These are phyloP conservation scores for Montifringilla adamsi DNA, from an alignment of 2,113 vertebrate genomes.

Conservation along the genomic window DNA sequence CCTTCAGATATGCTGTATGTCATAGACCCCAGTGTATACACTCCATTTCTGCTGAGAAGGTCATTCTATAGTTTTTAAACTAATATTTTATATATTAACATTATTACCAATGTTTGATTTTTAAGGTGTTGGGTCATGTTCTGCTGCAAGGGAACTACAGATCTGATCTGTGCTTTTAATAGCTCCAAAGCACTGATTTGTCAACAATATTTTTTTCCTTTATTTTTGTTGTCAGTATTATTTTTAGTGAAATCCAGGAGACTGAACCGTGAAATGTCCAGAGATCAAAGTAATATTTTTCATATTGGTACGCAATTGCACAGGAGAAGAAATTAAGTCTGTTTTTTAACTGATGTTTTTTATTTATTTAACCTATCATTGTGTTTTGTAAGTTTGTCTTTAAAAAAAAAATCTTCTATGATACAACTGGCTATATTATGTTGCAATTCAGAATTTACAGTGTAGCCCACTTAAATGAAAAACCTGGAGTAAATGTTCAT, in stretches of 20 bases:
- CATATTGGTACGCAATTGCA: conserved; percentile 72
- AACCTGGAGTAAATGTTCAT: conserved; percentile 55
- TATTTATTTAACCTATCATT: conserved; percentile 81
- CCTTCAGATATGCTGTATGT: conserved; percentile 53
- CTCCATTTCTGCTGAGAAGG: conserved; percentile 68
- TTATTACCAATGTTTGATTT: conserved; percentile 64
- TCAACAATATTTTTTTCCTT: conserved; percentile 59
- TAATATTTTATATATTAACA: conserved; percentile 80
- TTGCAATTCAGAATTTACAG: conserved; percentile 70
- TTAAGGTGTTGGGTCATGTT: conserved; percentile 57
- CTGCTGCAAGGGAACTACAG: conserved; percentile 64
- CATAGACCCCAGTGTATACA: conserved; percentile 48
- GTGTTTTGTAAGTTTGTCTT: conserved; percentile 68
- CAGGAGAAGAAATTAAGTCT: conserved; percentile 67
- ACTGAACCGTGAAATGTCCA: conserved; percentile 36
- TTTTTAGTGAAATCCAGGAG: conserved; percentile 67
- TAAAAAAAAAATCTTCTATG: conserved; percentile 43
- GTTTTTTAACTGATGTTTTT: conserved; percentile 73
- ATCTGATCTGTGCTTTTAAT: conserved; percentile 53
- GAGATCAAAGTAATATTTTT: conserved; percentile 68
- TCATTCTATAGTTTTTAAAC: conserved; percentile 78
- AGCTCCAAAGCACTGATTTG: conserved; percentile 66
- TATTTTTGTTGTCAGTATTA: conserved; percentile 79
- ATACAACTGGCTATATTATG: conserved; percentile 67
- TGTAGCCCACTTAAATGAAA: conserved; percentile 75